Evolutionary conservation across 2,113 vertebrate species (phyloP).

Genomic region (Grantiella picta): DNA sequence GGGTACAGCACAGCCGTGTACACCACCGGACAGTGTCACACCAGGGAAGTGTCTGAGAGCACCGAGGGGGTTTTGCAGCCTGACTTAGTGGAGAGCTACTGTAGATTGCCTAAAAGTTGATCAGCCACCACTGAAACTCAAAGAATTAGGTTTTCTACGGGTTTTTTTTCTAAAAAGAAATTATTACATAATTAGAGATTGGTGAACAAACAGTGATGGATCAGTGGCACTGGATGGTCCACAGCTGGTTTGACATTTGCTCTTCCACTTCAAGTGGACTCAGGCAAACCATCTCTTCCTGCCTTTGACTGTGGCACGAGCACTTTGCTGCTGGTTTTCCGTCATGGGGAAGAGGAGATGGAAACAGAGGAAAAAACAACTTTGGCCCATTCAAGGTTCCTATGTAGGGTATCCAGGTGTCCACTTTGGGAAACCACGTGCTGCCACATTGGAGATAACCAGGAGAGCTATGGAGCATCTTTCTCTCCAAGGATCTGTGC

Average conservation of each 20-base stretch:
- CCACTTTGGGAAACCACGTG: neutral
- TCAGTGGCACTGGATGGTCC: neutral
- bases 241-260: neutral
- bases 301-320: neutral
- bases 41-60: neutral
- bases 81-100: neutral
- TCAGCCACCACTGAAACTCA: neutral
- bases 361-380: neutral
- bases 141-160: neutral
- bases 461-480: neutral
- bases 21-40: neutral
- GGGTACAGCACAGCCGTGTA: accelerated
- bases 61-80: neutral
- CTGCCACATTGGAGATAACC: neutral
- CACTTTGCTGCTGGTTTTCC: neutral
- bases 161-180: neutral
- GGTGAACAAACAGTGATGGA: neutral
- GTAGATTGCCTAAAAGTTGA: neutral
- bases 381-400: neutral
- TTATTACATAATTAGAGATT: neutral
- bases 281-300: neutral
- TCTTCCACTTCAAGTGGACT: neutral
- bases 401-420: neutral
- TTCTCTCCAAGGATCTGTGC: neutral
- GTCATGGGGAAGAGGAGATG: neutral